Base-by-base conservation (phyloP, 2,113 vertebrate genomes). In the Poeciliopsis prolifica region DNA sequence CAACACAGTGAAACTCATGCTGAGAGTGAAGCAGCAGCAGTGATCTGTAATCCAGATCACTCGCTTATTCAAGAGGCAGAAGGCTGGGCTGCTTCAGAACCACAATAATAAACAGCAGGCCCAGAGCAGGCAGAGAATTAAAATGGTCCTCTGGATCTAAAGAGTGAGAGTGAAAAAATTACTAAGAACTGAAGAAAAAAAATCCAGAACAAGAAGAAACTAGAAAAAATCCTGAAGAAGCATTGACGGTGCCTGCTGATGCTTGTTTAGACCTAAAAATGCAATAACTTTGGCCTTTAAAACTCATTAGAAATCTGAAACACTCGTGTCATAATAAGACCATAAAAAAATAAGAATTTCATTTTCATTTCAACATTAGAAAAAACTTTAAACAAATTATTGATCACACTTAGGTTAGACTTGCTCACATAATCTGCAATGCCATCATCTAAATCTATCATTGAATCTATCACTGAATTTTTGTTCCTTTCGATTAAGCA, bases 1-100 rank as follows among this genome's bases (percentile, higher is more conserved):
- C 90, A 90, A 88, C 79, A 87, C 72, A 78, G 79, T 84, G 87
- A 89, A 88, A 89, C 78, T 83, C 74, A 69, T 82, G 86, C 65
- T 78, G 75, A 64, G 72, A 64, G 68, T 24, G 81, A 74, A 65
- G 75, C 33, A 75, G 78, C 33, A 75, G 78, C 40, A n/a, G 65
- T 80, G 84, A 81, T 80, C 68, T 37, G 78, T 72, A 54, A 73
- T 76, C 68, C 66, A 31, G 30, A 31, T 31, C 30, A 60, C 42
- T 71, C 65, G 75, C 75, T 66, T 67, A 77, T 77, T 65, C 75
- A 82, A 66, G 54, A 76, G 44, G 11, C 74, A 62, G 78, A 68
- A 80, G 80, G 61, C 51, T 44, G 78, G 80, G 75, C 78, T 70
- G 44, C 75, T 28, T 33, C 44, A 28, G 48, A 78, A 28, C 12